Evolutionary conservation across 2,797 vertebrate genomes (phyloP).

Genomic region (Corythornis leucogaster): DNA sequence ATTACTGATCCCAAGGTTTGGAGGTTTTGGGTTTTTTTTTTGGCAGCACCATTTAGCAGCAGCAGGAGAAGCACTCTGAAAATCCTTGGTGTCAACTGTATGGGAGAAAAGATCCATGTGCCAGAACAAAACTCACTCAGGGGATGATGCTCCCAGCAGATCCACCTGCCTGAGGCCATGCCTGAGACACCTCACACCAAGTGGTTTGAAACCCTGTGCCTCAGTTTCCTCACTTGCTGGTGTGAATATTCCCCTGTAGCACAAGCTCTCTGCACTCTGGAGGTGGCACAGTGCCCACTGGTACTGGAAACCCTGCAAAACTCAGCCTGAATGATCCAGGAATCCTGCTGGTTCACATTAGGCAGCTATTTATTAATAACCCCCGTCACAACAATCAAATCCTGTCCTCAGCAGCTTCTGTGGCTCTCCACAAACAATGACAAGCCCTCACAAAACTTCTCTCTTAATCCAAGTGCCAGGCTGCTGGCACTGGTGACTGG

Average conservation of each 20-base stretch:
- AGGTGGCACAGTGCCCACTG: not conserved
- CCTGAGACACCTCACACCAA: accelerated
- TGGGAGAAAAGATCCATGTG: accelerated
- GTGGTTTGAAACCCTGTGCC: accelerated
- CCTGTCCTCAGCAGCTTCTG: not conserved
- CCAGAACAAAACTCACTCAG: not conserved
- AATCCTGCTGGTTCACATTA: not conserved
- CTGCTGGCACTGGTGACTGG: not conserved
- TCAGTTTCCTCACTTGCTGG: not conserved
- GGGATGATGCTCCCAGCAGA: not conserved
- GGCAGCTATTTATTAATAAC: not conserved
- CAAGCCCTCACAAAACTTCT: not conserved
- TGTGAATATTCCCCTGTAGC: not conserved
- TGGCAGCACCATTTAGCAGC: not conserved
- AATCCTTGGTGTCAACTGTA: not conserved
- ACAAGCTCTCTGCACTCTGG: not conserved
- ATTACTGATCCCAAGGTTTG: accelerated
- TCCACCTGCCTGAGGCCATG: not conserved
- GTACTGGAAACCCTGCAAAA: not conserved
- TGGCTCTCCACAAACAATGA: not conserved
- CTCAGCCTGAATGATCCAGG: not conserved
- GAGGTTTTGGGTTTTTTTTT: accelerated
- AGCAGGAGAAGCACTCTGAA: not conserved
- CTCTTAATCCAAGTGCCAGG: not conserved
- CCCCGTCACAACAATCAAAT: not conserved